phyloP scores from a whole-genome alignment of 2,888 invertebrate species.

The Chrysolina haemoptera region DNA sequence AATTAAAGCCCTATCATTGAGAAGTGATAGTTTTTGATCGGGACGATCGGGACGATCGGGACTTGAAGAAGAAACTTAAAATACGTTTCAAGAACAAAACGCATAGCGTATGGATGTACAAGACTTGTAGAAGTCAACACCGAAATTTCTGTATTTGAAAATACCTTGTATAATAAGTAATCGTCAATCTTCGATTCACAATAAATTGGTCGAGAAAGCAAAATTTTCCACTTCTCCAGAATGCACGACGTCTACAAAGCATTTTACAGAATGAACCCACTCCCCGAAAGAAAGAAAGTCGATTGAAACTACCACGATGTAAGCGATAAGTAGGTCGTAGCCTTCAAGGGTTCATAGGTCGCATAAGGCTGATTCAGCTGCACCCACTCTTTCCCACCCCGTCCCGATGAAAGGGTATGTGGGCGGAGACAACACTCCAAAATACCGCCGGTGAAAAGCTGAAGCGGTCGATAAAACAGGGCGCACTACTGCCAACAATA shows the following conservation, averaged over 20 bases:
- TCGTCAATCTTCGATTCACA: constrained; percentile 4
- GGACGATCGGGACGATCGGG: too few relatives aligned
- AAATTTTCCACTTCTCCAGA: constrained; percentile 14
- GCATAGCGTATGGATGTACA: too few relatives aligned
- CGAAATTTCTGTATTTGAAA: background rate
- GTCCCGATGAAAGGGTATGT: constrained; percentile 26
- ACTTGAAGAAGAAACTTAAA: too few relatives aligned
- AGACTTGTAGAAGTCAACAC: too few relatives aligned
- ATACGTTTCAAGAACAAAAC: too few relatives aligned
- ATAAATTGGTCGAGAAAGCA: constrained; percentile 6
- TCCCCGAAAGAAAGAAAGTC: constrained; percentile 17
- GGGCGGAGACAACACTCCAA: constrained; percentile 15
- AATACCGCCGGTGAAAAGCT: constrained; percentile 45
- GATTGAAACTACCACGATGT: constrained; percentile 26
- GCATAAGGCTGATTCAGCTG: constrained; percentile 65
- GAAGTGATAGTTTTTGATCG: too few relatives aligned
- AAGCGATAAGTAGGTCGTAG: constrained; percentile 71
- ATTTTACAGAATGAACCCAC: constrained; percentile 15
- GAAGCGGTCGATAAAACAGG: constrained; percentile 43
- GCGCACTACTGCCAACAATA: constrained; percentile 3
- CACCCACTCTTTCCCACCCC: constrained; percentile 32
- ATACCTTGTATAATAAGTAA: background rate
- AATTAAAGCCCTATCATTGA: too few relatives aligned
- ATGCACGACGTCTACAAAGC: constrained; percentile 12
- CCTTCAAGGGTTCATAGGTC: constrained; percentile 75